These are phyloP conservation scores for Oryzaephilus surinamensis DNA, from an alignment of 1,140 invertebrate species.

Conservation along the genomic window DNA sequence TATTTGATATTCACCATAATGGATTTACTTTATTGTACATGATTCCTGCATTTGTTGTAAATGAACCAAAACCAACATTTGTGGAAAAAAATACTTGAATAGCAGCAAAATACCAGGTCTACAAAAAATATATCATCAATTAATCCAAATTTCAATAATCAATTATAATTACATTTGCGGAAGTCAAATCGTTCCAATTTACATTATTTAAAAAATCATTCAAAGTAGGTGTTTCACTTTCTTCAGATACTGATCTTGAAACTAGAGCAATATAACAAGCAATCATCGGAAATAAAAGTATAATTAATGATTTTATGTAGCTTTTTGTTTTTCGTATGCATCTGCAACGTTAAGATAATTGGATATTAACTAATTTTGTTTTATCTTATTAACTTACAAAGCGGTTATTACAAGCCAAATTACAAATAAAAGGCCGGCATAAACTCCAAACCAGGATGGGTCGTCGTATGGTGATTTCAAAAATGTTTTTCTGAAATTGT, in stretches of 20 bases:
- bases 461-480: slow-evolving; percentile 37
- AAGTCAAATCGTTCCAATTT: slow-evolving; percentile 28
- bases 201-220: slow-evolving; percentile 21
- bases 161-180: slow-evolving; percentile 23
- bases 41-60: slow-evolving; percentile 45
- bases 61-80: slow-evolving; percentile 46
- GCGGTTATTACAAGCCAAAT: slow-evolving; percentile 40
- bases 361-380: slow-evolving; percentile 3
- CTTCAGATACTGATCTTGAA: slow-evolving; percentile 22
- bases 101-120: slow-evolving; percentile 47
- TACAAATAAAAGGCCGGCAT: slow-evolving; percentile 36
- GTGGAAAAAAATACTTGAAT: slow-evolving; percentile 46
- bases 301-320: slow-evolving; percentile 35
- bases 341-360: slow-evolving; percentile 36
- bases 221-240: slow-evolving; percentile 18
- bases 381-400: slow-evolving; percentile 33
- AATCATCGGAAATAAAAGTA: slow-evolving; percentile 29
- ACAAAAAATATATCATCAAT: slow-evolving; percentile 21
- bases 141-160: slow-evolving; percentile 1
- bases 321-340: slow-evolving; percentile 38
- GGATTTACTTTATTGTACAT: slow-evolving; percentile 46
- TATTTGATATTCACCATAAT: slow-evolving; percentile 39
- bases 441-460: slow-evolving; percentile 40
- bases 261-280: slow-evolving; percentile 27
- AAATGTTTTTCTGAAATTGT: slow-evolving; percentile 39